A percentile compares a stretch with the other conserved stretches of the same genome.
Evolutionary conservation across 2,888 invertebrate species (phyloP).

Genomic region (Agrochola macilenta): DNA sequence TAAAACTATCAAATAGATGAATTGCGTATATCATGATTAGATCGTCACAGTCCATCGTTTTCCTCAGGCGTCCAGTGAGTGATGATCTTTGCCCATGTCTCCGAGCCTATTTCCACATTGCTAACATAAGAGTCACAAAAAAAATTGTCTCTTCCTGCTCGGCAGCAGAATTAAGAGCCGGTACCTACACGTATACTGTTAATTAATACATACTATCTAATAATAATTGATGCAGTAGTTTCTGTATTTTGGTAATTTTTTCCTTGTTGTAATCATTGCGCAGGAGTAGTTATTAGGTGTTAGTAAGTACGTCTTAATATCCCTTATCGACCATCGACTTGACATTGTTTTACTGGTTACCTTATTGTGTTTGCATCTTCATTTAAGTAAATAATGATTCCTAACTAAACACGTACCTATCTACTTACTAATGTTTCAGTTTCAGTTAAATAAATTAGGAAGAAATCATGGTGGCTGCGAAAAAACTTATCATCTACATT

Average conservation of each 20-base stretch:
- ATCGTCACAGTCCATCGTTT: not conserved
- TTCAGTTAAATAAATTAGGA: not conserved
- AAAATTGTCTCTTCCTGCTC: not conserved
- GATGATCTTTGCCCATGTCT: not conserved
- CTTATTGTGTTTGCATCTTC: not conserved
- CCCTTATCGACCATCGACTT: too few relatives aligned
- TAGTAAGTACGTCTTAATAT: not conserved
- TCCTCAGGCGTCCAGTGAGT: not conserved
- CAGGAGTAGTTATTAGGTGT: not conserved
- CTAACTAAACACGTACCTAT: not conserved
- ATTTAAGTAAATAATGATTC: not conserved
- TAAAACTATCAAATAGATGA: too few relatives aligned
- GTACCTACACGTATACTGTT: too few relatives aligned
- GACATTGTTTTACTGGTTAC: not conserved
- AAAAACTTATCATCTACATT: slow-evolving; percentile 33
- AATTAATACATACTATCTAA: too few relatives aligned
- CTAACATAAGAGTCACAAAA: not conserved
- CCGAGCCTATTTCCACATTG: not conserved
- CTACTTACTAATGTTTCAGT: not conserved
- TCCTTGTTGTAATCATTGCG: not conserved
- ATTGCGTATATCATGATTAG: too few relatives aligned
- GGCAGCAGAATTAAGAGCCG: not conserved
- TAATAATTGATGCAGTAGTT: not conserved
- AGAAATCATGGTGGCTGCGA: slow-evolving; percentile 26
- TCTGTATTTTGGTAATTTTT: not conserved